A percentile compares a stretch with the other conserved stretches of the same genome.
Evolutionary conservation across 2,797 vertebrate species (phyloP).

Genomic region (Myotis vivesi): DNA sequence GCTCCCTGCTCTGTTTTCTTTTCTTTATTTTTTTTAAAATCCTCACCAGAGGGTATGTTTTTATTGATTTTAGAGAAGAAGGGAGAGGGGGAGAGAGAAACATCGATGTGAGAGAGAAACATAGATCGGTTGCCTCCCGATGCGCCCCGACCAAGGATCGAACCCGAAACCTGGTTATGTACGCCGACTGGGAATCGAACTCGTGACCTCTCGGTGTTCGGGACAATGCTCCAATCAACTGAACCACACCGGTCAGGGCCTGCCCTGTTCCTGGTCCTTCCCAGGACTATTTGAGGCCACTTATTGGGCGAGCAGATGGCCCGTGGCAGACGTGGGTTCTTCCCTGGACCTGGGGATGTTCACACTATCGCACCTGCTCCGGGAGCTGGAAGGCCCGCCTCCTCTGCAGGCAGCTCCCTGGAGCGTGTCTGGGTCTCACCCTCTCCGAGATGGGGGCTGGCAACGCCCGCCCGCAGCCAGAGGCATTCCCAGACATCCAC

Average conservation of each 20-base stretch:
- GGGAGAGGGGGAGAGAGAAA: background rate
- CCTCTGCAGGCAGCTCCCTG: background rate
- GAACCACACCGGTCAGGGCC: background rate
- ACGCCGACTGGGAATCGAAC: background rate
- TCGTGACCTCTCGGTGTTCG: accelerated
- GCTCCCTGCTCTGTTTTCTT: background rate
- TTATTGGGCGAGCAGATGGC: background rate
- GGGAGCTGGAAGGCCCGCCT: background rate
- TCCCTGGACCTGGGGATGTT: background rate
- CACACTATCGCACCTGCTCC: background rate
- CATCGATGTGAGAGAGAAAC: background rate
- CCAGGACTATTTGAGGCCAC: background rate
- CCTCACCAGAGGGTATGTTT: background rate
- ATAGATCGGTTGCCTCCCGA: background rate
- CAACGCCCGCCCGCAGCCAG: background rate
- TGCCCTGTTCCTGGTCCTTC: background rate
- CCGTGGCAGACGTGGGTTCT: background rate
- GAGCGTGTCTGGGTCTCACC: background rate
- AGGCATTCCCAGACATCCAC: background rate
- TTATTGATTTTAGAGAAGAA: background rate
- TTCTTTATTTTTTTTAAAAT: background rate
- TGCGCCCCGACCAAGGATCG: background rate
- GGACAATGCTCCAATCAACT: background rate
- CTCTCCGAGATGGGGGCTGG: background rate
- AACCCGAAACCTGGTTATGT: background rate